Conservation (phyloP, 2,888 invertebrate genomes). For the Eupithecia tripunctaria region DNA sequence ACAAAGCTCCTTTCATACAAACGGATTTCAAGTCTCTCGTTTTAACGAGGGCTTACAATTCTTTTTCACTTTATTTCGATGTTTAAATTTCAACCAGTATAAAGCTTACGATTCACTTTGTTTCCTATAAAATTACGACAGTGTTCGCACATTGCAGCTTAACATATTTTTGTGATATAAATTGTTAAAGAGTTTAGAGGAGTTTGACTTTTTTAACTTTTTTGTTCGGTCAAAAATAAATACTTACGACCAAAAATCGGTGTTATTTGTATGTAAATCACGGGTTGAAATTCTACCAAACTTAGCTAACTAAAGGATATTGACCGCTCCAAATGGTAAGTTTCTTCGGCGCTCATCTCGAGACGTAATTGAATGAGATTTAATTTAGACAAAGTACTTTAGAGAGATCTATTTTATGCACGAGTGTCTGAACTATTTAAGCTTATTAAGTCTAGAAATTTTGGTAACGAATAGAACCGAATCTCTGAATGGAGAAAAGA, state of each 20-base stretch:
- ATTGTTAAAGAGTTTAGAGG: neutral
- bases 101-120: neutral
- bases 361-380: slow-evolving; percentile 9
- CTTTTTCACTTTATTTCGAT: neutral
- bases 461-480: neutral
- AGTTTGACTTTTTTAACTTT: neutral
- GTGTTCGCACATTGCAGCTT: neutral
- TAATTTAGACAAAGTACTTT: slow-evolving; percentile 12
- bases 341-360: slow-evolving; percentile 1
- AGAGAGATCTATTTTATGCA: slow-evolving; percentile 3
- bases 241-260: neutral
- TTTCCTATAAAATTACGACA: neutral
- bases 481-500: neutral
- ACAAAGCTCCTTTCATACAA: neutral
- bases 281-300: neutral
- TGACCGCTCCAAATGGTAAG: slow-evolving; percentile 7
- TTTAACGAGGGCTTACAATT: neutral
- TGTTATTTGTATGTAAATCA: slow-evolving; percentile 2
- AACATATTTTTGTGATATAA: neutral
- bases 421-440: slow-evolving; percentile 4
- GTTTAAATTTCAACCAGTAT: neutral
- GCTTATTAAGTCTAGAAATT: slow-evolving; percentile 7
- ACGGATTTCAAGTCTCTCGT: neutral
- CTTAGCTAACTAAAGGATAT: neutral
- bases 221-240: neutral